Conservation (phyloP, 2,113 vertebrate genomes). For the Amphilophus citrinellus region DNA sequence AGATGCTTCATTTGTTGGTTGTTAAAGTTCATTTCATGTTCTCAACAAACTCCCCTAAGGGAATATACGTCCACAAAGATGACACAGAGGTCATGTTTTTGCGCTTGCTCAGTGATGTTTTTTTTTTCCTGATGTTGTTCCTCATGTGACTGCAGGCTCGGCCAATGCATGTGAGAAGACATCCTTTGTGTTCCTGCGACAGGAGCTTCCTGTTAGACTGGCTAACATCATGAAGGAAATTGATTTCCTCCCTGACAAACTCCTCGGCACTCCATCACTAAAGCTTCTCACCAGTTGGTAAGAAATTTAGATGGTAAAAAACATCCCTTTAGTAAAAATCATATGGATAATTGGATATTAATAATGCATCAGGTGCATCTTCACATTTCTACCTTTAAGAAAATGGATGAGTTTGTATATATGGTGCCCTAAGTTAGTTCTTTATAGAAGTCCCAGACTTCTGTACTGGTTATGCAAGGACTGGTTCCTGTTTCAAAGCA, state of each 20-base stretch:
- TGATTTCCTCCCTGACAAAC: constrained; percentile 91
- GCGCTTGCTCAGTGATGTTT: constrained; percentile 4
- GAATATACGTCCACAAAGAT: background rate
- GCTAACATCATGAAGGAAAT: constrained; percentile 98
- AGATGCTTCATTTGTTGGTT: background rate
- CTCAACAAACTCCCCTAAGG: background rate
- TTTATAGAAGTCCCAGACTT: background rate
- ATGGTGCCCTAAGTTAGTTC: too few relatives aligned
- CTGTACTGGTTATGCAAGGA: background rate
- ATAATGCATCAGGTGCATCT: too few relatives aligned
- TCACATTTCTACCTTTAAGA: too few relatives aligned
- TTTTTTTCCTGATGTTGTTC: background rate
- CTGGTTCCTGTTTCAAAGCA: background rate
- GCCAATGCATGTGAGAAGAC: constrained; percentile 97
- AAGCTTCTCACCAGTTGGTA: constrained; percentile 95
- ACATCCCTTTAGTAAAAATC: background rate
- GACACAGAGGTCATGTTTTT: constrained; percentile 22
- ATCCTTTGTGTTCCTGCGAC: constrained; percentile 93
- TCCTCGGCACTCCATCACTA: constrained; percentile 90
- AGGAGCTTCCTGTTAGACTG: constrained; percentile 95
- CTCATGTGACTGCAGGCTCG: constrained; percentile 84
- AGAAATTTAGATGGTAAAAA: constrained; percentile 23
- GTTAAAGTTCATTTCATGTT: background rate
- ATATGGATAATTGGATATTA: too few relatives aligned
- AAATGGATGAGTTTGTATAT: too few relatives aligned